Conservation (phyloP, 1,140 invertebrate species). For the Drosophila equinoxialis region DNA sequence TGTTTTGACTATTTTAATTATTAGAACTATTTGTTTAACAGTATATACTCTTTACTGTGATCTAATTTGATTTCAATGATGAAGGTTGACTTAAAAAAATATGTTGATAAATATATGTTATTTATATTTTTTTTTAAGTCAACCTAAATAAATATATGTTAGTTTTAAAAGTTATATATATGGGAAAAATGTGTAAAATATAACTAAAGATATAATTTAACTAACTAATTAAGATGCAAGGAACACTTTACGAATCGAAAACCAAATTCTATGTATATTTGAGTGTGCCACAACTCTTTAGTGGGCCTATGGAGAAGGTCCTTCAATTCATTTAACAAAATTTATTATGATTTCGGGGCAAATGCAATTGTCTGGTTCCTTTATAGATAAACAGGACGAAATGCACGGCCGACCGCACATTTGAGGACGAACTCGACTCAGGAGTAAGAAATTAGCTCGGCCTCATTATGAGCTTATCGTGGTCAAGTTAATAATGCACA, state of each 20-base stretch:
- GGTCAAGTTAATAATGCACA: constrained; percentile 75
- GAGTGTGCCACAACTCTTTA: not conserved
- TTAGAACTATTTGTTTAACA: no score
- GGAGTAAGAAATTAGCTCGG: constrained; percentile 54
- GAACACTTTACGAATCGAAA: not conserved
- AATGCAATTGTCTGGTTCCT: constrained; percentile 20
- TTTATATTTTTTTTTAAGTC: no score
- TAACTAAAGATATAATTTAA: not conserved
- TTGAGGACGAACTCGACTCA: constrained; percentile 38
- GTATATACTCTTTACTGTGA: no score
- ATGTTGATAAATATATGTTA: no score
- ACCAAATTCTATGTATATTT: not conserved
- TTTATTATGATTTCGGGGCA: not conserved
- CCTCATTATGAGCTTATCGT: constrained; percentile 76
- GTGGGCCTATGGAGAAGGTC: not conserved
- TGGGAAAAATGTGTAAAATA: not conserved
- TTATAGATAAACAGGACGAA: constrained; percentile 32
- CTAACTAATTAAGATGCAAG: not conserved
- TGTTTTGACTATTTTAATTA: no score
- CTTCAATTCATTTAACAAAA: constrained; percentile 25
- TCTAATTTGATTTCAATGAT: no score
- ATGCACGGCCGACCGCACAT: constrained; percentile 49
- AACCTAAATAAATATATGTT: no score
- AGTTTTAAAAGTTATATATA: no score
- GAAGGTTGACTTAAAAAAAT: no score